These are phyloP conservation scores for Listronotus bonariensis DNA, from an alignment of 1,140 invertebrate species.

Conservation along the genomic window DNA sequence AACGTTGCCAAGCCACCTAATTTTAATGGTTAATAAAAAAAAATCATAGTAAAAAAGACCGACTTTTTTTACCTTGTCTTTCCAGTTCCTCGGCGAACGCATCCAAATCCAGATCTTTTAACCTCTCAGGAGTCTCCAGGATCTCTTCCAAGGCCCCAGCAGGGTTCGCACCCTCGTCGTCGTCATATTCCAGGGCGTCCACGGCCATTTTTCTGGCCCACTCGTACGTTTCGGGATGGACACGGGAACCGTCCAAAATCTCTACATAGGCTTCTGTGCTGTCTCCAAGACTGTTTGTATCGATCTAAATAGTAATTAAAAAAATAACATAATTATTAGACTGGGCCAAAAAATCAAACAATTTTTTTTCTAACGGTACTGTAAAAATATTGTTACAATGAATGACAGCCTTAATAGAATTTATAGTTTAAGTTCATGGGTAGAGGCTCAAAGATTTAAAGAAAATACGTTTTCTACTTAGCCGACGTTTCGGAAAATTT, in stretches of 20 bases:
- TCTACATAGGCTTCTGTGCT: conserved; percentile 94
- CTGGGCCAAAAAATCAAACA: too few species aligned
- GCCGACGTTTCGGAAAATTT: too few species aligned
- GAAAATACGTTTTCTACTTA: too few species aligned
- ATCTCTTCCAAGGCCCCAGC: conserved; percentile 97
- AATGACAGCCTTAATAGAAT: too few species aligned
- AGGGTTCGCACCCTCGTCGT: conserved; percentile 94
- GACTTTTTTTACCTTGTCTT: conserved; percentile 68
- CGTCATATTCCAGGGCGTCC: conserved; percentile 97
- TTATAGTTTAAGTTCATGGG: too few species aligned
- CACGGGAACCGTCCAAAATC: conserved; percentile 95
- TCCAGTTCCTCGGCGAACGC: conserved; percentile 98
- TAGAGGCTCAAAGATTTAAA: too few species aligned
- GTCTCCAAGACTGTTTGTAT: conserved; percentile 92
- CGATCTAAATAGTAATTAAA: conserved; percentile 69
- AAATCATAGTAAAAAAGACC: too few species aligned
- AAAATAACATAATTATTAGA: too few species aligned
- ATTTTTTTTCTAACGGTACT: too few species aligned
- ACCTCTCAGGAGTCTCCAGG: conserved; percentile 89
- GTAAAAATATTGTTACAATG: too few species aligned
- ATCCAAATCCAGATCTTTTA: conserved; percentile 97
- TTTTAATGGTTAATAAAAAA: too few species aligned
- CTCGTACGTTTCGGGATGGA: conserved; percentile 99
- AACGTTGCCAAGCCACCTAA: too few species aligned
- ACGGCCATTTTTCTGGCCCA: conserved; percentile 99